A percentile compares a stretch with the other conserved stretches of the same genome.
Evolutionary conservation across 2,113 vertebrate species (phyloP).

Genomic region (human): DNA sequence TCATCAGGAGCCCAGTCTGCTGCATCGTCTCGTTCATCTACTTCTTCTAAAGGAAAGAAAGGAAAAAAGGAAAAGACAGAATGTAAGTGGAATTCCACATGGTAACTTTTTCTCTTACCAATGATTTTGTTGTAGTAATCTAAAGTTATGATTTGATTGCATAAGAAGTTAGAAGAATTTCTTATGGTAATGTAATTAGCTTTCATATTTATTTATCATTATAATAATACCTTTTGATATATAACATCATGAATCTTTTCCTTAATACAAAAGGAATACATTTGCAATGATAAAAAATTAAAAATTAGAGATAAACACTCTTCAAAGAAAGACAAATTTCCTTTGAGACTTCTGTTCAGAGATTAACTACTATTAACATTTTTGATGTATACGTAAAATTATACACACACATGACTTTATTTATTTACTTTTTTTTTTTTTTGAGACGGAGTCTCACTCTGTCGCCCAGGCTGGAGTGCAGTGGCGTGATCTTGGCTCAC

Average conservation of each 20-base stretch:
- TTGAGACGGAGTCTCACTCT: no score
- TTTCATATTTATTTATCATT: slow-evolving; percentile 20
- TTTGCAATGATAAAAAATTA: slow-evolving; percentile 25
- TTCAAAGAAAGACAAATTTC: background rate
- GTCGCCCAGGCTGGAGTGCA: no score
- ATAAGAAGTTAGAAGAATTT: slow-evolving; percentile 38
- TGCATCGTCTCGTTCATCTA: slow-evolving; percentile 88
- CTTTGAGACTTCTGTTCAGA: background rate
- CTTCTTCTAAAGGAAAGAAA: slow-evolving; percentile 87
- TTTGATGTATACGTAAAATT: background rate
- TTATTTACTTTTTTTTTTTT: no score
- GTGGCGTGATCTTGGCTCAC: no score
- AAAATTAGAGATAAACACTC: background rate
- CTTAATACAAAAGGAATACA: background rate
- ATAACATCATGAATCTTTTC: slow-evolving; percentile 37
- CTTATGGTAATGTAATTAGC: background rate
- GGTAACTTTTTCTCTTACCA: background rate
- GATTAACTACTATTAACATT: background rate
- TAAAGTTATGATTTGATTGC: slow-evolving; percentile 38
- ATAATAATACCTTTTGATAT: background rate
- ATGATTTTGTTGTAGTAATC: slow-evolving; percentile 45
- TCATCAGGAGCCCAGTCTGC: slow-evolving; percentile 86
- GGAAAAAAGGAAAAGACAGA: slow-evolving; percentile 83
- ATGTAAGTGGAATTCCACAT: slow-evolving; percentile 77
- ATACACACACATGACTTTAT: background rate